Percentiles rank a stretch among this genome's conserved stretches.
These are phyloP conservation scores for Mythimna pallens DNA, from an alignment of 2,888 invertebrate species.

Conservation along the genomic window DNA sequence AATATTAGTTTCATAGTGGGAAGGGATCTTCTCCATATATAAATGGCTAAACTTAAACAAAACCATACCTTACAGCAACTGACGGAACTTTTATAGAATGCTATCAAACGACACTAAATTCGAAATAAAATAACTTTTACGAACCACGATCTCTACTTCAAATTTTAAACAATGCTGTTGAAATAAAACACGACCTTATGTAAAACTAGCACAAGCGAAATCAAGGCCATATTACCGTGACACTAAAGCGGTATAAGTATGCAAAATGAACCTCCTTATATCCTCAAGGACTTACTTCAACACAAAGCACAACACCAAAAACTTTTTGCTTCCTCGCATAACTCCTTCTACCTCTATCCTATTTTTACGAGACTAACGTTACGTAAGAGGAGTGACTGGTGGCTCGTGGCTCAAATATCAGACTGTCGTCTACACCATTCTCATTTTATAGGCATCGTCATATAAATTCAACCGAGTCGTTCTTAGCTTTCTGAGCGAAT, in stretches of 20 bases:
- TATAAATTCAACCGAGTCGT: conserved; percentile 69
- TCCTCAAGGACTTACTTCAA: not conserved
- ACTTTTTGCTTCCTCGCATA: conserved; percentile 8
- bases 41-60: not conserved
- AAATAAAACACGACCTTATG: not conserved
- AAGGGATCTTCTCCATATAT: too few relatives aligned
- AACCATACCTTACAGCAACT: not conserved
- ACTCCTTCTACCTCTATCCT: conserved; percentile 43
- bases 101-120: not conserved
- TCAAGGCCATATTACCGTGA: not conserved
- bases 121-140: not conserved
- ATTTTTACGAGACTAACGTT: conserved; percentile 63
- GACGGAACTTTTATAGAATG: not conserved
- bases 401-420: conserved; percentile 58
- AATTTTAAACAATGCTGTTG: not conserved
- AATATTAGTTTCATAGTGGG: not conserved
- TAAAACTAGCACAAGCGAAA: not conserved
- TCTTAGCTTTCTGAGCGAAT: conserved; percentile 48
- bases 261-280: conserved; percentile 4
- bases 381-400: conserved; percentile 59
- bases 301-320: conserved; percentile 16
- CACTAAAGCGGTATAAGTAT: not conserved
- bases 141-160: too few relatives aligned
- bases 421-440: conserved; percentile 66
- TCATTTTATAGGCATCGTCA: conserved; percentile 70